A percentile compares a stretch with the other conserved stretches of the same genome.
phyloP scores from a whole-genome alignment of 2,797 vertebrate genomes.

The Merluccius polli region DNA sequence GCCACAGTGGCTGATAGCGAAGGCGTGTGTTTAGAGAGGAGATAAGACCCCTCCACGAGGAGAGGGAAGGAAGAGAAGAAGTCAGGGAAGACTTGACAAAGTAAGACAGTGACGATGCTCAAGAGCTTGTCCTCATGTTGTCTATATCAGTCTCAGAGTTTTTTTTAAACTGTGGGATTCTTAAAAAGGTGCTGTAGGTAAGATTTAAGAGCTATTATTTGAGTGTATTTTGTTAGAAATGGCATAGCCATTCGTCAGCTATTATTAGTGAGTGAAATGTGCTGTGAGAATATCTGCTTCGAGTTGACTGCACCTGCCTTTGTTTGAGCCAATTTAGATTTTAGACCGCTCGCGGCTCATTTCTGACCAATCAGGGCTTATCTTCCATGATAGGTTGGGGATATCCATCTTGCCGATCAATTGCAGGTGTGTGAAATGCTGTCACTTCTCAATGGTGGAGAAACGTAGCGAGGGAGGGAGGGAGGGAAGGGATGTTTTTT shows the following conservation, averaged over 20 bases:
- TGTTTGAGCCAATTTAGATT: background rate
- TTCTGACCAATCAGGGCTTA: background rate
- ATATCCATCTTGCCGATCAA: background rate
- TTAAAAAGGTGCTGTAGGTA: background rate
- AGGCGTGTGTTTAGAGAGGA: conserved; percentile 29
- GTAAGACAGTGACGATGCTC: background rate
- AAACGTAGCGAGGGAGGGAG: background rate
- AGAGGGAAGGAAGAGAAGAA: background rate
- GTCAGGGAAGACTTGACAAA: background rate
- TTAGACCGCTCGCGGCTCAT: background rate
- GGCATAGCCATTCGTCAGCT: background rate
- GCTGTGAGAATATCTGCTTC: background rate
- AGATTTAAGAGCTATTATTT: background rate
- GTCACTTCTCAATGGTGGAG: background rate
- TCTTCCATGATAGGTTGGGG: background rate
- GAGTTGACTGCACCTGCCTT: background rate
- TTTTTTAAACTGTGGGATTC: background rate
- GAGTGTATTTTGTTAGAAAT: background rate
- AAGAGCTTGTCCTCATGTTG: background rate
- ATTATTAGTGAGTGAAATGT: background rate
- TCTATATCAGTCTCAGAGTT: too few species aligned
- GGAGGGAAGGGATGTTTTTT: background rate
- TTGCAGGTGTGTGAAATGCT: background rate
- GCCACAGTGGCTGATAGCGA: conserved; percentile 30
- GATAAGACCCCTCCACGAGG: conserved; percentile 7